Evolutionary conservation across 2,797 vertebrate species (phyloP).

Genomic region (Melanotaenia boesemani): DNA sequence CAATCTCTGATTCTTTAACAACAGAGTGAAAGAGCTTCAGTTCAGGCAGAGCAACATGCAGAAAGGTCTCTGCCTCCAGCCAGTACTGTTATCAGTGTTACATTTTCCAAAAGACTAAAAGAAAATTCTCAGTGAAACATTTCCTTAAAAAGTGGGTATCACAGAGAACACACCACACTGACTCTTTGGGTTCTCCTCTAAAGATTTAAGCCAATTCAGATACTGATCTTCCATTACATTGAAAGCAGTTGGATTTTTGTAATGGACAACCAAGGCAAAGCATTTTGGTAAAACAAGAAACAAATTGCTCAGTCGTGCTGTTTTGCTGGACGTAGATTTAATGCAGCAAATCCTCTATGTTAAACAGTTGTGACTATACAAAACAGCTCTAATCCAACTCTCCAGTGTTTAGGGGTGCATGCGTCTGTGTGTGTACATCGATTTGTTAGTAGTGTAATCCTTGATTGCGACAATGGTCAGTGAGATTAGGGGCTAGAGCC

Average conservation of each 20-base stretch:
- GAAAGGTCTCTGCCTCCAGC: constrained; percentile 1
- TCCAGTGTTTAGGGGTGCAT: constrained; percentile 45
- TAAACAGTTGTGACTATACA: constrained; percentile 64
- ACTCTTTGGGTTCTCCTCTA: constrained; percentile 22
- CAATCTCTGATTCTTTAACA: not conserved
- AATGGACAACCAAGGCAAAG: constrained; percentile 10
- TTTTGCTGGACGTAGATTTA: constrained; percentile 42
- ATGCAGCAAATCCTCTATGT: constrained; percentile 63
- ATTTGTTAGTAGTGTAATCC: constrained; percentile 80
- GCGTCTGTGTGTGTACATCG: constrained; percentile 65
- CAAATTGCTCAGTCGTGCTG: constrained; percentile 1
- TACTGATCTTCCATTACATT: constrained; percentile 27
- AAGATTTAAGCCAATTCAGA: constrained; percentile 27
- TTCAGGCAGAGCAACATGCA: not conserved
- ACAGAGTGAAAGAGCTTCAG: constrained; percentile 19
- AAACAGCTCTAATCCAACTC: constrained; percentile 69
- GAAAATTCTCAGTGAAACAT: not conserved
- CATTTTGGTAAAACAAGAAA: constrained; percentile 25
- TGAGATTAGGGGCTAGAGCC: constrained; percentile 77
- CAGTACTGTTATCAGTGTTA: not conserved
- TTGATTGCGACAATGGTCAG: constrained; percentile 82
- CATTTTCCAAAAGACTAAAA: not conserved
- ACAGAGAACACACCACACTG: not conserved
- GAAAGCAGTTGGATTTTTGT: constrained; percentile 21
- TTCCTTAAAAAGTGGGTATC: not conserved